Evolutionary conservation across 2,113 vertebrate species (phyloP).

Genomic region (Cervus canadensis): DNA sequence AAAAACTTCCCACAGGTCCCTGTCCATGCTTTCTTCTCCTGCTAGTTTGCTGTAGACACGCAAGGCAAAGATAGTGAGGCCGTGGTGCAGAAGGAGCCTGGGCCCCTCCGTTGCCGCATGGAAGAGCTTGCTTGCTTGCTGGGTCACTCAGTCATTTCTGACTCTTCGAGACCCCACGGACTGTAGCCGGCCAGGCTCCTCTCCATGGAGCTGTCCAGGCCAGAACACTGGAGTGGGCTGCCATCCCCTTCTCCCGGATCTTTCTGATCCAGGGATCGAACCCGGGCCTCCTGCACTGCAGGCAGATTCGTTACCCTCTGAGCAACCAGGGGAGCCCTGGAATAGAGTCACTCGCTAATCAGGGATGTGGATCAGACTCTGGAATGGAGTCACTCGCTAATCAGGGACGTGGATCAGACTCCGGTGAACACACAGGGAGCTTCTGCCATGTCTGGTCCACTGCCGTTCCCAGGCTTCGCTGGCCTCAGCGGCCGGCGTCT

Average conservation of each 20-base stretch:
- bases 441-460: not conserved
- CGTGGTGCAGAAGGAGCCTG: not conserved
- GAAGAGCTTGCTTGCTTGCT: not conserved
- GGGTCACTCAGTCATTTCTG: not conserved
- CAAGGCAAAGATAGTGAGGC: not conserved
- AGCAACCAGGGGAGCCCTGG: not conserved
- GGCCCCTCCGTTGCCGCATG: not conserved
- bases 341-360: not conserved
- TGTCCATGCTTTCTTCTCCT: not conserved
- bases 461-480: not conserved
- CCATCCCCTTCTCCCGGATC: not conserved
- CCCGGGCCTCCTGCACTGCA: not conserved
- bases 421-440: not conserved
- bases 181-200: not conserved
- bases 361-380: not conserved
- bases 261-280: not conserved
- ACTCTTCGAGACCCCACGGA: rapidly evolving
- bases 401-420: not conserved
- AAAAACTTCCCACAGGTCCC: not conserved
- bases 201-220: not conserved
- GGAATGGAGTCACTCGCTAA: not conserved
- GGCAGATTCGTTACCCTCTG: not conserved
- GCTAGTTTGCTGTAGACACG: not conserved
- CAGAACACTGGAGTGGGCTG: not conserved
- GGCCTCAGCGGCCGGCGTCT: not conserved